Base-by-base conservation (phyloP, 2,888 invertebrate genomes). In the Andrena bicolor region DNA sequence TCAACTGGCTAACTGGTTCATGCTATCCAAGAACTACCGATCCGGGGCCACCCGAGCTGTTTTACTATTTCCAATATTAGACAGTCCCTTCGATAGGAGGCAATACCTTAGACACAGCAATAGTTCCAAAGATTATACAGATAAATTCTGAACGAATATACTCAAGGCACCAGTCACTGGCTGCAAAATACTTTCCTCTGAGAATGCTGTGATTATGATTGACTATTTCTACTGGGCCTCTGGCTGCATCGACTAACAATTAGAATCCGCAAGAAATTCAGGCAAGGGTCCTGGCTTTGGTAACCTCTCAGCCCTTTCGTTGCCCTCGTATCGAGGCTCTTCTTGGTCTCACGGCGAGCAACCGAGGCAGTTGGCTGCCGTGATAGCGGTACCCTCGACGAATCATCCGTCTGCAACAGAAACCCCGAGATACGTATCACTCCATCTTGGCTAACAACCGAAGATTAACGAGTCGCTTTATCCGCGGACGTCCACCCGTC, bases 381-480 rank as follows among this genome's bases (percentile, higher is more conserved):
- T 86, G 88, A 89, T 85, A 87, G 76, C 68, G 56, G 80, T 76
- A 82, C 64, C 80, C 87, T 76, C 86, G 87, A 89, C 90, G 90
- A 92, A 92, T 92, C 91, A 91, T 92, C 90, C 90, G 91, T 92
- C 92, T 92, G 91, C 89, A 91, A 91, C 90, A 91, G 91, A 92
- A 91, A 90, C 90, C 88, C 78, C 80, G 86, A 92, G 93, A 87
- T 93, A 90, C 88, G 90, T 90, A 93, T 92, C 92, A 90, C 80
- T 80, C 80, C 77, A 88, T 86, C 90, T 90, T 90, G 90, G 90
- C 90, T 91, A 92, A 92, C 91, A 91, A 90, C 89, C 88, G 83
- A 91, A 92, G 92, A 93, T 93, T 92, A 93, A 93, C 92, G 93
- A 92, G 92, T 91, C 88, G 90, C 91, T 92, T 92, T 92, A 92